A percentile compares a stretch with the other conserved stretches of the same genome.
phyloP scores from a whole-genome alignment of 2,797 vertebrate genomes.

The Euthynnus affinis region DNA sequence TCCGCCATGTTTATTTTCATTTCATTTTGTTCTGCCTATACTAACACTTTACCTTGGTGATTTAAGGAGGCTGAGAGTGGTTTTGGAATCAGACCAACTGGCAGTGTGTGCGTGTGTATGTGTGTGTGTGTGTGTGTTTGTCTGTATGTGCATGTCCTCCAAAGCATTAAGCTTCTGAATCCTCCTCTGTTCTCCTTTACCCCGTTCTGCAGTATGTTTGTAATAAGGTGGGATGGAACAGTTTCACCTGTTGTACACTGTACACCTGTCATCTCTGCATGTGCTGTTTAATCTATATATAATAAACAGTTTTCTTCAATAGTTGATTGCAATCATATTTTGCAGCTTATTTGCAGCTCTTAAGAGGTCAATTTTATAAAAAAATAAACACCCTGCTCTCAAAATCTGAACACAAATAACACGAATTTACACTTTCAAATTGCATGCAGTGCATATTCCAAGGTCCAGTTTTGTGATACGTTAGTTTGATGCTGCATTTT shows the following conservation, averaged over 20 bases:
- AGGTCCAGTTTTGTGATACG: too few relatives aligned
- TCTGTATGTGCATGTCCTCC: conserved; percentile 16
- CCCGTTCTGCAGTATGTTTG: conserved; percentile 9
- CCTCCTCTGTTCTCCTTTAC: conserved; percentile 20
- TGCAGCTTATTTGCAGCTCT: neutral
- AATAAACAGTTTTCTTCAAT: neutral
- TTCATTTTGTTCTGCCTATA: conserved; percentile 81
- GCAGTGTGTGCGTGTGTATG: conserved; percentile 5
- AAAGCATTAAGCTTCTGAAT: conserved; percentile 31
- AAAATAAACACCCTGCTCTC: neutral
- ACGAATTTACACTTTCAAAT: too few relatives aligned
- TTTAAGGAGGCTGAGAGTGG: conserved; percentile 76
- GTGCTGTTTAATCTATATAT: neutral
- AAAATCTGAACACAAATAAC: too few relatives aligned
- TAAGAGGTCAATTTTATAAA: neutral
- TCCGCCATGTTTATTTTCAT: conserved; percentile 84
- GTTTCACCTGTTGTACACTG: conserved; percentile 12
- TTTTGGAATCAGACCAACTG: conserved; percentile 77
- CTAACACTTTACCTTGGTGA: conserved; percentile 81
- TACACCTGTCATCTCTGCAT: conserved; percentile 44
- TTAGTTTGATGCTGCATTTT: too few relatives aligned
- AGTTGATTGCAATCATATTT: neutral
- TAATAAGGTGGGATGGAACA: conserved; percentile 16
- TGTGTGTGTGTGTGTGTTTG: conserved; percentile 28
- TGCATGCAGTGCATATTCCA: too few relatives aligned